These are phyloP conservation scores for Muraenolepis orangiensis DNA, from an alignment of 2,797 vertebrate genomes.

Conservation along the genomic window DNA sequence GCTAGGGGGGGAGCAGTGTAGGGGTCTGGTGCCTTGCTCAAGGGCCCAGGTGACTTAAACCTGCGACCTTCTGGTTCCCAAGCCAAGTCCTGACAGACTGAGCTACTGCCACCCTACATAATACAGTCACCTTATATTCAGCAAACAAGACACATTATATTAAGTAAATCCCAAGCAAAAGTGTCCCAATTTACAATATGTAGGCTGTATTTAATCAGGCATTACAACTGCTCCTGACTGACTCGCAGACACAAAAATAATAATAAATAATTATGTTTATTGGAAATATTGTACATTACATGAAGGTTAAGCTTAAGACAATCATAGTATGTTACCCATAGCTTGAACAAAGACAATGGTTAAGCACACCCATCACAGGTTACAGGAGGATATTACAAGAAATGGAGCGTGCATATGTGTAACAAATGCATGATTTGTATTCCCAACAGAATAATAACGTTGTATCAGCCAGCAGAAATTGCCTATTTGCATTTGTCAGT, in stretches of 20 bases:
- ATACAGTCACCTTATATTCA: neutral
- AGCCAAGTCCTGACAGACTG: no score
- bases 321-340: neutral
- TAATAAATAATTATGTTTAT: neutral
- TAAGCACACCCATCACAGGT: neutral
- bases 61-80: no score
- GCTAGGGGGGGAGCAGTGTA: no score
- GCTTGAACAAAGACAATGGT: neutral
- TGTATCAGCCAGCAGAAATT: neutral
- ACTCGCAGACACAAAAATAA: neutral
- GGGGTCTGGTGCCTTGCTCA: no score
- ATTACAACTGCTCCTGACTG: no score
- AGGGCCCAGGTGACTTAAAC: no score
- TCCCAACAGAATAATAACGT: neutral
- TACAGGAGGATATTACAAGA: neutral
- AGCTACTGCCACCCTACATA: no score
- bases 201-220: neutral
- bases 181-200: neutral
- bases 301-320: neutral
- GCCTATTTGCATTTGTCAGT: neutral
- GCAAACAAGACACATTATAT: neutral
- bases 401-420: neutral
- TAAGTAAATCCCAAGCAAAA: no score
- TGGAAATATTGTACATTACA: neutral
- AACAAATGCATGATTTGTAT: neutral